phyloP scores from a whole-genome alignment of 1,140 invertebrate species.

The Lucilia cuprina region DNA sequence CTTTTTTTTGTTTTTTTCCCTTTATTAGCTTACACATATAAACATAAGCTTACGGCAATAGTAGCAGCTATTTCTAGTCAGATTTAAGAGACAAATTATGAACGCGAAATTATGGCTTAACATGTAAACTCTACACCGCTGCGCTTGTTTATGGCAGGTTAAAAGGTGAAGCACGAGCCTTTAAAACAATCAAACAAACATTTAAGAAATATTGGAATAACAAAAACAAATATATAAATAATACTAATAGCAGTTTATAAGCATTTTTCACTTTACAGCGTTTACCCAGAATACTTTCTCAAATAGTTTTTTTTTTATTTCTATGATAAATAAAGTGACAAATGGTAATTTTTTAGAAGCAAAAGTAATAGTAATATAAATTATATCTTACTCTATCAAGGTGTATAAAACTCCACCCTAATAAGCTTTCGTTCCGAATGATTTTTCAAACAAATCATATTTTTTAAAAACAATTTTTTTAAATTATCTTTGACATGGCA shows the following conservation, averaged over 20 bases:
- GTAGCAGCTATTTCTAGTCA: neutral
- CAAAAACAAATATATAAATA: neutral
- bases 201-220: too few species aligned
- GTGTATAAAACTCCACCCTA: neutral
- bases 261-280: neutral
- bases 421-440: neutral
- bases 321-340: neutral
- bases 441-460: neutral
- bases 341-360: neutral
- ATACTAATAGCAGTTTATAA: neutral
- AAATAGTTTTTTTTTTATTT: neutral
- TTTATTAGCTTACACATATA: neutral
- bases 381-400: neutral
- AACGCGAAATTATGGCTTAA: constrained; percentile 11
- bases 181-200: constrained; percentile 12
- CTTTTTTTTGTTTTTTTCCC: neutral
- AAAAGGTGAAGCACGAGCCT: constrained; percentile 29
- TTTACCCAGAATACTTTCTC: neutral
- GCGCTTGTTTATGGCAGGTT: neutral
- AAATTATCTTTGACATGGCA: constrained; percentile 31
- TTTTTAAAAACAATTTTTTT: neutral
- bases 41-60: neutral
- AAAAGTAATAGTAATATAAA: neutral
- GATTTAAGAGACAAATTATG: constrained; percentile 22
- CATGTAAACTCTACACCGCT: constrained; percentile 13